phyloP scores from a whole-genome alignment of 2,113 vertebrate species.

The Microtus montanus region DNA sequence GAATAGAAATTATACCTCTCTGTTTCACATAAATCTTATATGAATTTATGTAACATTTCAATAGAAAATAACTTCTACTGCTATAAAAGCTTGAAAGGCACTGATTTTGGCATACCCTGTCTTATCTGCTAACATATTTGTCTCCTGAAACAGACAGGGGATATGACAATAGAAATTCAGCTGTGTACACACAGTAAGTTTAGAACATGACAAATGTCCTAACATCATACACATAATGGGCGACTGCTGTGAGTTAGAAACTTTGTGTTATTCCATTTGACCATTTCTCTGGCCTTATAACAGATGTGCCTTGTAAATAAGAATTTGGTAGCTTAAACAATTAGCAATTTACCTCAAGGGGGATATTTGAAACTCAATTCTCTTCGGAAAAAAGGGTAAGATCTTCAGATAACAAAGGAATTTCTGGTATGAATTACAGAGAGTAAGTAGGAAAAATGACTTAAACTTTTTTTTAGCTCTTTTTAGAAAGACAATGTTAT shows the following conservation, averaged over 20 bases:
- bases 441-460: background rate
- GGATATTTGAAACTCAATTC: background rate
- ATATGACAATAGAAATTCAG: background rate
- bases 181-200: background rate
- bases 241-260: background rate
- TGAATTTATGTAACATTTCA: background rate
- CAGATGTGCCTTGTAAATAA: background rate
- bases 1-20: background rate
- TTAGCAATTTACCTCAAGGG: background rate
- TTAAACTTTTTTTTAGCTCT: background rate
- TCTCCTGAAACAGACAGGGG: background rate
- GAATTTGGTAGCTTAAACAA: background rate
- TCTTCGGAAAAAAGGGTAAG: conserved; percentile 11
- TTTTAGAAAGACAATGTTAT: conserved; percentile 26
- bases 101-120: background rate
- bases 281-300: background rate
- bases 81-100: background rate
- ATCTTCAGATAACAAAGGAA: conserved; percentile 14
- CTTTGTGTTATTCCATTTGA: background rate
- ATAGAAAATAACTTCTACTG: background rate
- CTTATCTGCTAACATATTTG: background rate
- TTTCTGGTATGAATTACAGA: background rate
- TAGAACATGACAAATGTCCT: background rate
- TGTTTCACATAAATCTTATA: background rate
- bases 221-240: background rate